Base-by-base conservation (phyloP, 2,888 invertebrate species). In the Platycnemis pennipes region DNA sequence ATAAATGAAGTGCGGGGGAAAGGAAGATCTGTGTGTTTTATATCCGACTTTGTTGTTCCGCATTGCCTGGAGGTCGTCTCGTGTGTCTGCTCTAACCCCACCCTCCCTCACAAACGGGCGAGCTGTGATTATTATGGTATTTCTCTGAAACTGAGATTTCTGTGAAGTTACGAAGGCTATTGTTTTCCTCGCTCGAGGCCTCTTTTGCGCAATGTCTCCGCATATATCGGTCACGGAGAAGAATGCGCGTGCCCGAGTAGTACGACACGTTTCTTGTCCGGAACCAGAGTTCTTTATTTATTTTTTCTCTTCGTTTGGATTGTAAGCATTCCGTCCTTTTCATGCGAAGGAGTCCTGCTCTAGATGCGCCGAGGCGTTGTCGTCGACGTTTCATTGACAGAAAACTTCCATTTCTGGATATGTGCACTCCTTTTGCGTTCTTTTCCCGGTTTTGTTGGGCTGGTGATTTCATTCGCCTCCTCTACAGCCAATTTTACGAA, bases 121-220 rank as follows among this genome's bases (percentile, higher is more conserved):
- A 42, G 63, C 11, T 37, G 63, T 63, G 91, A 63, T 91, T 91
- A 91, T 69, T 77, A 44, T 44, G 44, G 69, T 31, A n/a, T 44
- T 26, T 13, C 56, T 44, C 19, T 44, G 44, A 26, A 91, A 91
- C 91, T 91, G 42, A 69, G 44, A 19, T 63, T 56, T 91, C 91
- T 91, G 63, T 91, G 91, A 91, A 91, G 45, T 63, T 63, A 53
- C 53, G 88, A 53, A 53, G n/a, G 56, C 91, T 91, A 26, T 91
- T 63, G 56, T 91, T 56, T 56, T 7, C 63, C 26, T 42, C n/a
- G 91, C 91, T 63, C 56, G 44, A 26, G 69, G 91, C 91, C 91
- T 53, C 42, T 63, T 91, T 44, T 91, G 91, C 53, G 63, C 91
- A 91, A 91, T 77, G 77, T 13, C 77, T 77, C 56, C 44, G n/a